Evolutionary conservation across 2,113 vertebrate species (phyloP).

Genomic region (Microcebus murinus): DNA sequence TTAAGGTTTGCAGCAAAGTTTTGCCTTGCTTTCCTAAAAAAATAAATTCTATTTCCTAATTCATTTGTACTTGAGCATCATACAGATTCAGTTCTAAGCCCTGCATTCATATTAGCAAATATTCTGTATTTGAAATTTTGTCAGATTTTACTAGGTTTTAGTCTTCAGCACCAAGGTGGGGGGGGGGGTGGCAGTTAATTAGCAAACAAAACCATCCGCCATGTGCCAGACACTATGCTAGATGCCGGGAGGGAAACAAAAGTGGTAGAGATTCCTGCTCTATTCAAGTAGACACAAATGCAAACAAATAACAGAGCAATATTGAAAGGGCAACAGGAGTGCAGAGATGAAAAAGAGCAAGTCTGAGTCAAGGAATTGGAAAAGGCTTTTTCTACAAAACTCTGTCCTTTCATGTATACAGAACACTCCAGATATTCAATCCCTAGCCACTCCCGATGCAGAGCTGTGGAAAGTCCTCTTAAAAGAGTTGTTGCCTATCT

Average conservation of each 20-base stretch:
- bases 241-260: background rate
- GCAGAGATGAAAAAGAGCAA: background rate
- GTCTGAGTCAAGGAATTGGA: background rate
- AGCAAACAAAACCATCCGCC: background rate
- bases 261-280: background rate
- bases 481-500: background rate
- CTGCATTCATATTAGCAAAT: background rate
- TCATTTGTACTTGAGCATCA: background rate
- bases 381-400: background rate
- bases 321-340: background rate
- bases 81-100: background rate
- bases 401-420: background rate
- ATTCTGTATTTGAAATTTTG: background rate
- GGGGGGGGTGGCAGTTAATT: background rate
- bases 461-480: background rate
- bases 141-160: background rate
- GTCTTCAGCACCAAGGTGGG: background rate
- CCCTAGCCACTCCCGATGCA: background rate
- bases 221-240: background rate
- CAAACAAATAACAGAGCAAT: background rate
- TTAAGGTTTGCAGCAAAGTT: background rate
- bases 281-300: background rate
- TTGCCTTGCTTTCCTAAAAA: background rate
- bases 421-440: background rate
- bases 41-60: background rate